Base-by-base conservation (phyloP, 2,113 vertebrate species). In the Urocitellus parryii region DNA sequence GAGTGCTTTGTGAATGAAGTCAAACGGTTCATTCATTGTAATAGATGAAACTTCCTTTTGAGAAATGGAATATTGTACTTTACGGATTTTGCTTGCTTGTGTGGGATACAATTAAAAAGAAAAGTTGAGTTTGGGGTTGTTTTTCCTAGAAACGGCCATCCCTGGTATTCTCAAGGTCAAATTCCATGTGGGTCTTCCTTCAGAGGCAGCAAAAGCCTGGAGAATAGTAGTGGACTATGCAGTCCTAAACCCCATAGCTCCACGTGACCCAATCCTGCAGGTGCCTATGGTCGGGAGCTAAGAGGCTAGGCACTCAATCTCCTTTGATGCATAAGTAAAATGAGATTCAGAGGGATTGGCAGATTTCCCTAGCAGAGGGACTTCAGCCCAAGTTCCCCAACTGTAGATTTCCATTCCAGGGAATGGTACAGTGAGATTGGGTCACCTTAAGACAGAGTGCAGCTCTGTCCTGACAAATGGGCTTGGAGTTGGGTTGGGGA, bases 161-260 rank as follows among this genome's bases (percentile, higher is more conserved):
- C 63, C 51, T 53, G 37, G 45, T 22, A 81, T 42, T 65, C 58
- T 37, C 67, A 83, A 58, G 34, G 79, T 12, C 39, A 20, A 67
- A 24, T 39, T 45, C 42, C n/a, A 48, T 20, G 18, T 20, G 53
- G 20, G 2, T 5, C 67, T 68, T 88, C 29, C 25, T 86, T 85
- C 53, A 14, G 65, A 79, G 25, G 22, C 0, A 74, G 73, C 2
- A 42, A 58, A 39, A 53, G 17, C 53, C 32, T 63, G n/a, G 74
- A 37, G 34, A 22, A 42, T 8, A 0, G 2, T 13, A 4, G 65
- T 1, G 20, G 61, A 9, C 1, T 0, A 5, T 4, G 4, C 25
- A 42, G 63, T 42, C 45, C 2, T 10, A 14, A 22, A 17, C 7
- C 13, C 61, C 4, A 8, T 7, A 8, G 45, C 73, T n/a, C 25